A percentile compares a stretch with the other conserved stretches of the same genome.
phyloP scores from a whole-genome alignment of 2,888 invertebrate genomes.

The Disparrhopalites patrizii region DNA sequence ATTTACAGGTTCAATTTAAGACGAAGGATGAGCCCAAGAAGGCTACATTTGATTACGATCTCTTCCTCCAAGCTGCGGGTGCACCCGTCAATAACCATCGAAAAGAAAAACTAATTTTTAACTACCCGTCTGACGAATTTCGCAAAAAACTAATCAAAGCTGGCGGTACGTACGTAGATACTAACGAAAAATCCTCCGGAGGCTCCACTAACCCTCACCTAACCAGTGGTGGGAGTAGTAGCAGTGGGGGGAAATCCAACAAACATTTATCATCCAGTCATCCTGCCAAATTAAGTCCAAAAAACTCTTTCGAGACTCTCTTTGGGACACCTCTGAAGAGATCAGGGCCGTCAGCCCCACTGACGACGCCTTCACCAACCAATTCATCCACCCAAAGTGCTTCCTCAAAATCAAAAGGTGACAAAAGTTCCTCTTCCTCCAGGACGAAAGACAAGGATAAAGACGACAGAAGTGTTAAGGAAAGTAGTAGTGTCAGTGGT shows the following conservation, averaged over 20 bases:
- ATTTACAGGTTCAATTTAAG: conserved; percentile 56
- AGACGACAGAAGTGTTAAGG: conserved; percentile 2
- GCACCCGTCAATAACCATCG: conserved; percentile 67
- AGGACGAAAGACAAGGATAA: conserved; percentile 15
- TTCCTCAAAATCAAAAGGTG: conserved; percentile 19
- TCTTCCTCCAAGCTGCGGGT: conserved; percentile 72
- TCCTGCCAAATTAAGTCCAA: conserved; percentile 32
- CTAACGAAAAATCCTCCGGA: neutral
- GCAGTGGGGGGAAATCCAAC: conserved; percentile 39
- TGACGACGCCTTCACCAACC: neutral
- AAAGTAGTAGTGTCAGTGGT: conserved; percentile 5
- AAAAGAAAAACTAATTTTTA: conserved; percentile 78
- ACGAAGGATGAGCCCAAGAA: conserved; percentile 88
- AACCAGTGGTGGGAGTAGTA: conserved; percentile 22
- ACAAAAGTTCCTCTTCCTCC: conserved; percentile 14
- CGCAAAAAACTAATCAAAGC: conserved; percentile 79
- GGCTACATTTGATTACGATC: conserved; percentile 70
- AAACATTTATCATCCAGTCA: conserved; percentile 17
- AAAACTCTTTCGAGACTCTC: conserved; percentile 66
- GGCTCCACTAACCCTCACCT: conserved; percentile 3
- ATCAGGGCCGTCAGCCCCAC: conserved; percentile 10
- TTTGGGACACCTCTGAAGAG: conserved; percentile 77
- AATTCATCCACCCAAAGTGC: conserved; percentile 14
- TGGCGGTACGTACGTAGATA: conserved; percentile 59
- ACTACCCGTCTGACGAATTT: conserved; percentile 84